Evolutionary conservation across 2,888 invertebrate species (phyloP).

Genomic region (Drosophila phalerata): DNA sequence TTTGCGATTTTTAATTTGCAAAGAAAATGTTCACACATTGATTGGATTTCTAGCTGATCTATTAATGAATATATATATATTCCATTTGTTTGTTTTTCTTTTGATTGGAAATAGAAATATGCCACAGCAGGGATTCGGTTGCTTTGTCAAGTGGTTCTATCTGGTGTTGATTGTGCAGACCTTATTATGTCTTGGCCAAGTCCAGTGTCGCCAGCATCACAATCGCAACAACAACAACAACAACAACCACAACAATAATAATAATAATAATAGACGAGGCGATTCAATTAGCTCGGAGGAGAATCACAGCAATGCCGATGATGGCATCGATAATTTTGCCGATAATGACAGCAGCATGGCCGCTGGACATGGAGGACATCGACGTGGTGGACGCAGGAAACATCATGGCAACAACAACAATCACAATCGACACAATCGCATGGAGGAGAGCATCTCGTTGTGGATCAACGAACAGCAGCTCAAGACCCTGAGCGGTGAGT

Average conservation of each 20-base stretch:
- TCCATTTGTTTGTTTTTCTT: constrained; percentile 13
- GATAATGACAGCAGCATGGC: constrained; percentile 54
- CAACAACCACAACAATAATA: constrained; percentile 49
- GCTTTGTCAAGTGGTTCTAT: constrained; percentile 75
- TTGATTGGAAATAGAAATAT: constrained; percentile 55
- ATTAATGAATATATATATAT: constrained; percentile 22
- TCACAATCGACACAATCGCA: constrained; percentile 70
- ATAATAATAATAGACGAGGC: constrained; percentile 51
- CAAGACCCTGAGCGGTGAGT: constrained; percentile 94
- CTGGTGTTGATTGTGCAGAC: constrained; percentile 72
- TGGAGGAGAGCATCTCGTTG: constrained; percentile 88
- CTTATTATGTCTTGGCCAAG: constrained; percentile 64
- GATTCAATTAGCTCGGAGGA: constrained; percentile 71
- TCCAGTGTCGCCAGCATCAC: constrained; percentile 75
- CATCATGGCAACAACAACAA: constrained; percentile 53
- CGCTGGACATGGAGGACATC: constrained; percentile 14
- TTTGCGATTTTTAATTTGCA: constrained; percentile 3
- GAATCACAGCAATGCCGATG: constrained; percentile 48
- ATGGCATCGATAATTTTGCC: constrained; percentile 50
- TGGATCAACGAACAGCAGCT: constrained; percentile 97
- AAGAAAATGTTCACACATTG: neutral
- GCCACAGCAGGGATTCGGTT: constrained; percentile 67
- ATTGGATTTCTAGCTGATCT: constrained; percentile 14
- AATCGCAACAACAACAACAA: constrained; percentile 60
- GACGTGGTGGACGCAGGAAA: constrained; percentile 61